Percentiles rank a stretch among this genome's conserved stretches.
Evolutionary conservation across 2,797 vertebrate species (phyloP).

Genomic region (Spinibarbus caldwelli): DNA sequence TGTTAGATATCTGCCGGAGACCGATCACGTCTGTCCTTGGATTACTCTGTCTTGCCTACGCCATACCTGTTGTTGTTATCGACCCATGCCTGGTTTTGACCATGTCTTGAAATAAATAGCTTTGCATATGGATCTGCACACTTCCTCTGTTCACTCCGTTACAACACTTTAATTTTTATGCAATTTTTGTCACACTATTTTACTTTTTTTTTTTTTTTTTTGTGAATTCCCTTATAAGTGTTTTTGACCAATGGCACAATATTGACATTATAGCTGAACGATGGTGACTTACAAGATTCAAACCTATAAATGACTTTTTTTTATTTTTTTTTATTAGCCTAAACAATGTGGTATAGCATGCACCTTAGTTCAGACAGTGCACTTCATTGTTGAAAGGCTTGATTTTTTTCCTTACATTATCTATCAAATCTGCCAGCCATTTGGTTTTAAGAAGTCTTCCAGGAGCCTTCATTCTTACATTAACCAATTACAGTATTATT

Average conservation of each 20-base stretch:
- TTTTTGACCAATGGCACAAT: background rate
- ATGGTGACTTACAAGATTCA: background rate
- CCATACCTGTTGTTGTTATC: too few species aligned
- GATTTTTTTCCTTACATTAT: background rate
- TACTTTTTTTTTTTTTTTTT: too few species aligned
- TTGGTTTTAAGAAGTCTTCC: conserved; percentile 11
- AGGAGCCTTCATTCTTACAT: conserved; percentile 17
- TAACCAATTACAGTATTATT: conserved; percentile 16
- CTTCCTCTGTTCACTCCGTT: too few species aligned
- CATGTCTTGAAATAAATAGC: too few species aligned
- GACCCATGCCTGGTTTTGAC: too few species aligned
- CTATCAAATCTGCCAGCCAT: background rate
- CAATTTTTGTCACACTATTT: too few species aligned
- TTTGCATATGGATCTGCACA: too few species aligned
- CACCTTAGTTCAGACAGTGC: background rate
- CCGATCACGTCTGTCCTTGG: too few species aligned
- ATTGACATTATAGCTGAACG: background rate
- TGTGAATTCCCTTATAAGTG: too few species aligned
- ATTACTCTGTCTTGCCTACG: too few species aligned
- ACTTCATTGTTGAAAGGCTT: background rate
- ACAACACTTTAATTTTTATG: too few species aligned
- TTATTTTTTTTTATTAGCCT: background rate
- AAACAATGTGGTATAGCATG: background rate
- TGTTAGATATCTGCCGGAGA: too few species aligned
- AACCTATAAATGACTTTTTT: background rate